Base-by-base conservation (phyloP, 2,888 invertebrate species). In the Therioaphis trifolii region DNA sequence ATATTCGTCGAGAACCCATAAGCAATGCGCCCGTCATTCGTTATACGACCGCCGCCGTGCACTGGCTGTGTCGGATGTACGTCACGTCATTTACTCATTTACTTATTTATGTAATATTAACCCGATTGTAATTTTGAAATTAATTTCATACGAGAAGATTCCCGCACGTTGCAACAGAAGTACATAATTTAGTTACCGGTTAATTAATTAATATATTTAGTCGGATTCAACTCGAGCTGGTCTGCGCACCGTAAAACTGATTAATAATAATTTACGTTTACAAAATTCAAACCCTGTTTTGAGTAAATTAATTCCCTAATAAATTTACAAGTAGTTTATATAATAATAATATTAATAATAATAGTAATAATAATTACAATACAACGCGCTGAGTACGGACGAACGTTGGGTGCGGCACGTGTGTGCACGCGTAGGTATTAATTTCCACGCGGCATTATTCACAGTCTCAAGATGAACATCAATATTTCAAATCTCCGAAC, bases 141-240 rank as follows among this genome's bases (percentile, higher is more conserved):
- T 72, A 72, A 72, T 52, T 52, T 72, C n/a, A 72, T 52, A 72
- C 15, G n/a, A 52, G 52, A 15, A 12, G 24, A 21, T 11, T 21
- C 21, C 24, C 52, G 35, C 4, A 3, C 15, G 15, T 14, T 7
- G 21, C 4, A 46, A n/a, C 29, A 35, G 52, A 29, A 35, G 52
- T 21, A 21, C 35, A 52, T 72, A 35, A 72, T 72, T 52, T n/a
- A 72, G 15, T 4, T 35, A 3, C 14, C 0, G 21, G 40, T 74
- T 40, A 24, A 58, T 55, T 24, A 74, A 74, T 58, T 58, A 55
- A 58, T 74, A 74, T 14, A 74, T 74, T 58, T 55, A 49, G 55
- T 58, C 55, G 15, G 40, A 74, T 55, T 58, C 35, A 3, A 74
- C 55, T 55, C 35, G 21, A 55, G 24, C n/a, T 55, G 14, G 35